A percentile compares a stretch with the other conserved stretches of the same genome.
phyloP scores from a whole-genome alignment of 1,140 invertebrate genomes.

The Bombus soroeensis region DNA sequence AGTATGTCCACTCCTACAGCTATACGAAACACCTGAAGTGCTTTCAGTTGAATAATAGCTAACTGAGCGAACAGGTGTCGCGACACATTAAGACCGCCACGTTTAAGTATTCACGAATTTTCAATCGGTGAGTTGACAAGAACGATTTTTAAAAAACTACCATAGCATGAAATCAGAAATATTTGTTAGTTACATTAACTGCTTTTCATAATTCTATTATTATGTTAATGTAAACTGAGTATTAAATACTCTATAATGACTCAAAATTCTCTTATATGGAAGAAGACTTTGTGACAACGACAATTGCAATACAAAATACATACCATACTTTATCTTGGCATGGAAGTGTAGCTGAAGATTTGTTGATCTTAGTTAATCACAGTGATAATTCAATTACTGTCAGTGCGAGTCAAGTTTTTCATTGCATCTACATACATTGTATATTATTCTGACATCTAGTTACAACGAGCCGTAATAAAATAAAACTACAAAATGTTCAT shows the following conservation, averaged over 20 bases:
- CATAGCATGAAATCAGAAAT: neutral
- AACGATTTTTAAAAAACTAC: neutral
- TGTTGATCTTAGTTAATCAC: neutral
- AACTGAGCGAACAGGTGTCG: slow-evolving; percentile 12
- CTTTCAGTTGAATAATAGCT: slow-evolving; percentile 1
- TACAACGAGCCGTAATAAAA: neutral
- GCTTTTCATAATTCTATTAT: neutral
- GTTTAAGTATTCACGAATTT: neutral
- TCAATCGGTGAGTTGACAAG: slow-evolving; percentile 12
- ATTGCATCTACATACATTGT: neutral
- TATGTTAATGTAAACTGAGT: too few species aligned
- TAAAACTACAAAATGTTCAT: neutral
- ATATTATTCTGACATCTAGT: neutral
- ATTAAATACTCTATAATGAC: too few species aligned
- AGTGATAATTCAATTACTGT: slow-evolving; percentile 18
- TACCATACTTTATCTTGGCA: neutral
- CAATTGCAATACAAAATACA: neutral
- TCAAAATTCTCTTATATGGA: neutral
- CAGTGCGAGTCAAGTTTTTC: neutral
- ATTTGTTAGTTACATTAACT: neutral
- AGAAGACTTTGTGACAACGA: too few species aligned
- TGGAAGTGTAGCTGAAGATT: neutral
- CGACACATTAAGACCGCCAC: neutral
- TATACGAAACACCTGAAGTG: slow-evolving; percentile 10
- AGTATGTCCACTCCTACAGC: slow-evolving; percentile 14